These are phyloP conservation scores for Cephus cinctus DNA, from an alignment of 1,140 invertebrate genomes.

Conservation along the genomic window DNA sequence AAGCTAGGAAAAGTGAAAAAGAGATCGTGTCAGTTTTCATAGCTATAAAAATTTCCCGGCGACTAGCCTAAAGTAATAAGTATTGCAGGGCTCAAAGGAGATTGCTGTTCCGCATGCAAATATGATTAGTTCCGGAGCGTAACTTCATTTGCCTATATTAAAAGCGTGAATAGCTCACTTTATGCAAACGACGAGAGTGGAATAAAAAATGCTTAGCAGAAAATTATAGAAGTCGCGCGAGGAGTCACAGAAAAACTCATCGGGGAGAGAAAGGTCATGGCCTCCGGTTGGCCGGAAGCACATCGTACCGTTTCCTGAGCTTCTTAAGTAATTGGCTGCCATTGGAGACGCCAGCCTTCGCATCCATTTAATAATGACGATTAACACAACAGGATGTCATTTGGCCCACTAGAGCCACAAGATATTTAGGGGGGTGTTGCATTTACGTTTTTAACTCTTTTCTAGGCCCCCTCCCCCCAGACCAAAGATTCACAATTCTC, in stretches of 20 bases:
- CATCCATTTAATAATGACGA: no score
- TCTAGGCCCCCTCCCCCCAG: no score
- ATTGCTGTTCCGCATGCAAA: constrained; percentile 51
- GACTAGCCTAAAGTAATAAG: constrained; percentile 25
- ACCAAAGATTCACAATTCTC: no score
- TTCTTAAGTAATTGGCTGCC: no score
- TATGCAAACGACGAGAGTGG: constrained; percentile 33
- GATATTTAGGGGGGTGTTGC: no score
- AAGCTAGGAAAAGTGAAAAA: not conserved
- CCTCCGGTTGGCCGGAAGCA: no score
- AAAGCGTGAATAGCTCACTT: constrained; percentile 45
- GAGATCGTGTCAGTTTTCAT: constrained; percentile 14
- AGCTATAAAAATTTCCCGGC: constrained; percentile 25
- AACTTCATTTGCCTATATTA: constrained; percentile 54
- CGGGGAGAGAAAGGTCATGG: not conserved
- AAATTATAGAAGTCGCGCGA: constrained; percentile 19
- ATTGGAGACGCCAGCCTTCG: no score
- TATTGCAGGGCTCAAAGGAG: constrained; percentile 41
- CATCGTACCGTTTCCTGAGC: no score
- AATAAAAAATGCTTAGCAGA: constrained; percentile 25
- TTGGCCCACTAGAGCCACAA: no score
- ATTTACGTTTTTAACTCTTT: no score
- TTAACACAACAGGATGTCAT: no score
- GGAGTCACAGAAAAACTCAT: not conserved
- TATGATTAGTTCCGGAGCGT: constrained; percentile 51